Conservation (phyloP, 2,113 vertebrate genomes). For the Mastomys natalensis region DNA sequence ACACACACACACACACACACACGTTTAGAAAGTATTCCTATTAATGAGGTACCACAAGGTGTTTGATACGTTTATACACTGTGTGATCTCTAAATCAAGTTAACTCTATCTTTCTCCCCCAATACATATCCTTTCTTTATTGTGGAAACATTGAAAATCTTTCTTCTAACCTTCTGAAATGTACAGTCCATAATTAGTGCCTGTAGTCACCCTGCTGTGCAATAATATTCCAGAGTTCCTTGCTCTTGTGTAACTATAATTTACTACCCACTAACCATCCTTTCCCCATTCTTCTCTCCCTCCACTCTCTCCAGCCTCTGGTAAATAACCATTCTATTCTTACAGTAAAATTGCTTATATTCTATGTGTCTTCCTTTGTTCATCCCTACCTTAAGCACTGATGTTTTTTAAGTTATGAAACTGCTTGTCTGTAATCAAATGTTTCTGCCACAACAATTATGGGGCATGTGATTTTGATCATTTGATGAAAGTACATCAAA, state of each 20-base stretch:
- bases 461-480: constrained; percentile 47
- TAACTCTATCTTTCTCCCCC: background rate
- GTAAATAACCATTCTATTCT: background rate
- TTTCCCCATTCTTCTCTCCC: background rate
- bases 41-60: background rate
- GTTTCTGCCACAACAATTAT: constrained; percentile 47
- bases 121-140: background rate
- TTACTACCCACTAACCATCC: background rate
- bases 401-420: constrained; percentile 51
- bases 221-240: background rate
- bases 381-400: background rate
- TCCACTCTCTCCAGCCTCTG: background rate
- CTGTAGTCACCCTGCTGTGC: background rate
- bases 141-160: background rate
- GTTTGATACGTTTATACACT: background rate
- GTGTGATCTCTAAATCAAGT: background rate
- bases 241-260: background rate
- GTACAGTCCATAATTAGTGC: background rate
- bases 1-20: background rate
- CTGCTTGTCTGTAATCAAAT: constrained; percentile 39
- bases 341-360: background rate
- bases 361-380: constrained; percentile 35
- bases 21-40: background rate
- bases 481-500: constrained; percentile 57
- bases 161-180: background rate